Evolutionary conservation across 1,140 invertebrate species (phyloP).

Genomic region (Orius insidiosus): DNA sequence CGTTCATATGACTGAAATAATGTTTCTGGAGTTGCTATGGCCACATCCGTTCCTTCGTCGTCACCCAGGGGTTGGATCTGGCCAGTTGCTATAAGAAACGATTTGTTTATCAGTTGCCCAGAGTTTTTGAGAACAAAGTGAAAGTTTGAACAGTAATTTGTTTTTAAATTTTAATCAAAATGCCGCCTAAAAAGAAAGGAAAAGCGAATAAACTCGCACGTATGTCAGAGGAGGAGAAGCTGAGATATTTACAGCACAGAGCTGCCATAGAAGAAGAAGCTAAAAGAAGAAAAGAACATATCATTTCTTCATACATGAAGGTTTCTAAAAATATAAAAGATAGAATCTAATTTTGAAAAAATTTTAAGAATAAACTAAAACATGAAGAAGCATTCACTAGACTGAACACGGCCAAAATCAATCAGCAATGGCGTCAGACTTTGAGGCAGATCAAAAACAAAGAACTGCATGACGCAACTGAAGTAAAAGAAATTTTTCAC

Average conservation of each 20-base stretch:
- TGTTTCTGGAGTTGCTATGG: no score
- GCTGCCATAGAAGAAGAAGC: slow-evolving; percentile 63
- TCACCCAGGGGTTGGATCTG: no score
- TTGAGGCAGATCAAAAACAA: slow-evolving; percentile 53
- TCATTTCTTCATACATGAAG: slow-evolving; percentile 58
- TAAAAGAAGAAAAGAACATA: slow-evolving; percentile 50
- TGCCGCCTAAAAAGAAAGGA: slow-evolving; percentile 43
- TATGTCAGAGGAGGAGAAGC: slow-evolving; percentile 64
- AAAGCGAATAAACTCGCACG: slow-evolving; percentile 55
- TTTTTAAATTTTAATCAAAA: slow-evolving; percentile 19
- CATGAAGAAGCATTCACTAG: slow-evolving; percentile 57
- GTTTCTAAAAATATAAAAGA: slow-evolving; percentile 27
- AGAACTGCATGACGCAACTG: slow-evolving; percentile 45
- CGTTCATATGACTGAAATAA: no score
- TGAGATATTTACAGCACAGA: slow-evolving; percentile 55
- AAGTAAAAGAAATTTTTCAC: slow-evolving; percentile 26
- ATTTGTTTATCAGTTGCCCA: no score
- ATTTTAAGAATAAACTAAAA: slow-evolving; percentile 51
- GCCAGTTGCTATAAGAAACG: no score
- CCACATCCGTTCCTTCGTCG: no score
- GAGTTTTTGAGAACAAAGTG: no score
- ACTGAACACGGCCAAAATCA: slow-evolving; percentile 63
- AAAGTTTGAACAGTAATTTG: no score
- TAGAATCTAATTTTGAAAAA: background rate
- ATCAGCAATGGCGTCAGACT: slow-evolving; percentile 61